Evolutionary conservation across 2,113 vertebrate genomes (phyloP), one percentile per base, ranked within the genome.

Genomic region (Gobiocypris rarus): DNA sequence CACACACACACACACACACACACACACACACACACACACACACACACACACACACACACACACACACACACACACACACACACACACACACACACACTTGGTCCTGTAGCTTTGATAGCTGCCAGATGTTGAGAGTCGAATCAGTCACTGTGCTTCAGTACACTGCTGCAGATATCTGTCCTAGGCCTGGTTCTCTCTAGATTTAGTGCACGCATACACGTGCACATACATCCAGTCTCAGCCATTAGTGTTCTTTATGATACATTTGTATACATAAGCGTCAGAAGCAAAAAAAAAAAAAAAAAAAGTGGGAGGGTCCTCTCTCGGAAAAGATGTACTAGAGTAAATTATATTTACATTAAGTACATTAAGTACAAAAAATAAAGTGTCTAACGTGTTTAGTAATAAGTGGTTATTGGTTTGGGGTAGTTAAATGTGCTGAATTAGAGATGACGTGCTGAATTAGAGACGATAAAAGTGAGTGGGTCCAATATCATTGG

Each of bases 41-140:
- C 48, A 63, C 15, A 83, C 50, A 85, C 45, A 74, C 22, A 83
- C 69, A 83, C 58, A 71, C 22, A 83, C 59, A 81, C 43, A n/a
- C 56, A 26, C n/a, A 15, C 52, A 79, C 69, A 81, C 48, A 63
- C 15, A 83, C 50, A 85, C 45, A 74, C 22, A 83, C 69, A 83
- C 58, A 71, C 22, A 83, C 59, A 81, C 43, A 58, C 26, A 73
- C 48, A 69, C 45, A 43, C 79, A 84, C 74, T 82, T 82, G 59
- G 65, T 87, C 73, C 83, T 82, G 43, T 45, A 81, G 87, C 82
- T 77, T 56, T 88, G 87, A 88, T 88, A 84, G 87, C 77, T 86
- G 81, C 87, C 87, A 88, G 87, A 88, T 88, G 87, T 84, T 77
- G 56, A 83, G 75, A 78, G 26, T 70, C 3, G n/a, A 81, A 56